Conservation (phyloP, 1,140 invertebrate genomes). For the Drosophila subpulchrella region DNA sequence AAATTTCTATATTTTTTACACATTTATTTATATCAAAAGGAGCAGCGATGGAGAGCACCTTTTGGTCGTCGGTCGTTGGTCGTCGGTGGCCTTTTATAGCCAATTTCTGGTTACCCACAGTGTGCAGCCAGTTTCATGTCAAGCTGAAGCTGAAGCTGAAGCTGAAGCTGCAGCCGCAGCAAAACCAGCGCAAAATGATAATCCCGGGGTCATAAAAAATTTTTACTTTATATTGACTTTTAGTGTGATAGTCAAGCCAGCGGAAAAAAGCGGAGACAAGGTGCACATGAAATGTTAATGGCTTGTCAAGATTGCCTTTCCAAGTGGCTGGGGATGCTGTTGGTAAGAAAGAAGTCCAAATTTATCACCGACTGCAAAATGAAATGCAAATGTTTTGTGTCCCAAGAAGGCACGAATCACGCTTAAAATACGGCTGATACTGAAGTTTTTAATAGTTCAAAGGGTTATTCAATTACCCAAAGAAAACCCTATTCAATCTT, state of each 20-base stretch:
- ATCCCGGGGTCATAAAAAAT: conserved; percentile 80
- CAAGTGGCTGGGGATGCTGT: conserved; percentile 9
- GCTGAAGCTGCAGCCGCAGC: conserved; percentile 62
- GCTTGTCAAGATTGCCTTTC: conserved; percentile 76
- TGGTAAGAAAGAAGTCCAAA: conserved; percentile 29
- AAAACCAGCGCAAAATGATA: conserved; percentile 66
- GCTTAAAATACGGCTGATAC: not conserved
- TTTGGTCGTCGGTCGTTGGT: conserved; percentile 75
- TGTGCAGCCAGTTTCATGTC: conserved; percentile 81
- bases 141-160: conserved; percentile 75
- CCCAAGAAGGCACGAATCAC: not conserved
- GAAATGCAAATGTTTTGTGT: conserved; percentile 46
- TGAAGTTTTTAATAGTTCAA: conserved; percentile 6
- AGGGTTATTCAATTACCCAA: not conserved
- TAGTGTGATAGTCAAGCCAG: conserved; percentile 76
- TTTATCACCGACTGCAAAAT: conserved; percentile 54
- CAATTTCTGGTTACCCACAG: conserved; percentile 83
- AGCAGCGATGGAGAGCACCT: conserved; percentile 54
- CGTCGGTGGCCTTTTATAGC: conserved; percentile 77
- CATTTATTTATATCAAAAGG: conserved; percentile 37
- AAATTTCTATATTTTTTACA: conserved; percentile 82
- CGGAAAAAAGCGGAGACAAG: conserved; percentile 62
- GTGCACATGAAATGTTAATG: conserved; percentile 83
- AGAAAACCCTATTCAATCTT: not conserved
- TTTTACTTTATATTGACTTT: conserved; percentile 83